These are phyloP conservation scores for Vesta saturnalis DNA, from an alignment of 2,888 invertebrate genomes.

Conservation along the genomic window DNA sequence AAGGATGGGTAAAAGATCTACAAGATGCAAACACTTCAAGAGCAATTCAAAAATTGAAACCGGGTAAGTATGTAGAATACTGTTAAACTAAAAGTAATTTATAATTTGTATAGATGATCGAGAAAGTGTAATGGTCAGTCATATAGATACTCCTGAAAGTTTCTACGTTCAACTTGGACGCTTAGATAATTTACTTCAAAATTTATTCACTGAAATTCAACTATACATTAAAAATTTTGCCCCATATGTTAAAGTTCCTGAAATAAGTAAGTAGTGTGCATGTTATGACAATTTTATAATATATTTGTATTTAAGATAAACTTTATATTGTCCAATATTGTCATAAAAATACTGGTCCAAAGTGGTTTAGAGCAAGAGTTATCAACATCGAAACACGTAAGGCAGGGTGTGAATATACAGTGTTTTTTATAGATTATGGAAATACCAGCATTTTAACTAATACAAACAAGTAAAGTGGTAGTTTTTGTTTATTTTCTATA, in stretches of 20 bases:
- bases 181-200: constrained; percentile 10
- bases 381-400: constrained; percentile 52
- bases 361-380: constrained; percentile 75
- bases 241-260: constrained; percentile 40
- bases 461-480: constrained; percentile 64
- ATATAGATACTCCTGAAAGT: constrained; percentile 69
- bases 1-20: not conserved
- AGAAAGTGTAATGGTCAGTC: constrained; percentile 65
- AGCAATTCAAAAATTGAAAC: too few relatives aligned
- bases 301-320: constrained; percentile 63
- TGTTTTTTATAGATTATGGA: constrained; percentile 75
- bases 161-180: constrained; percentile 71
- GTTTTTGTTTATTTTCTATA: constrained; percentile 27
- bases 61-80: not conserved
- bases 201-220: constrained; percentile 28
- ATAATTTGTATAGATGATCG: constrained; percentile 49
- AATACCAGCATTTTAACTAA: constrained; percentile 62
- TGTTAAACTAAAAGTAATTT: not conserved
- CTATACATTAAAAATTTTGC: constrained; percentile 45
- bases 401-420: constrained; percentile 60
- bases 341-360: constrained; percentile 64
- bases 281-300: not conserved
- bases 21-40: too few relatives aligned
- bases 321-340: constrained; percentile 70
- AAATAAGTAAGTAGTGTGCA: constrained; percentile 46